A percentile compares a stretch with the other conserved stretches of the same genome.
These are phyloP conservation scores for Karalla daura DNA, from an alignment of 2,797 vertebrate species.

Conservation along the genomic window DNA sequence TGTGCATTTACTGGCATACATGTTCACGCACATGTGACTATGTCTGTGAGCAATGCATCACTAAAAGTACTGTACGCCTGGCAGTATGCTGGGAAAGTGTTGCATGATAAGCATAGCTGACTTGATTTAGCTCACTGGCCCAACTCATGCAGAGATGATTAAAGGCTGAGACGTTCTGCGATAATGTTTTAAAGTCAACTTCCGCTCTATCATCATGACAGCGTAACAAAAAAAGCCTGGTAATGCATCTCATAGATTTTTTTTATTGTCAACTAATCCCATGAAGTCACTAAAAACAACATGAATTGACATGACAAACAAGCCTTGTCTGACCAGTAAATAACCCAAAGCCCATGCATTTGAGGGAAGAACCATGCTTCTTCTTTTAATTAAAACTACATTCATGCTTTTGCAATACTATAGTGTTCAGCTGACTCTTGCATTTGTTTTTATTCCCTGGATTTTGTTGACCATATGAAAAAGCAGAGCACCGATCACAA, in stretches of 20 bases:
- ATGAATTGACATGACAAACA: background rate
- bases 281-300: background rate
- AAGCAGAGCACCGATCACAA: background rate
- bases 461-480: constrained; percentile 3
- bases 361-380: background rate
- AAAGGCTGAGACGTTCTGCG: background rate
- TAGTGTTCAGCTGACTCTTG: no score
- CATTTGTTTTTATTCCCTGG: constrained; percentile 10
- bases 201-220: background rate
- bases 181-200: background rate
- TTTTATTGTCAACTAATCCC: background rate
- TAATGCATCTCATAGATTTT: background rate
- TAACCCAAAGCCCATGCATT: background rate
- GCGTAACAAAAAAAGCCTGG: background rate
- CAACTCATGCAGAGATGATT: background rate
- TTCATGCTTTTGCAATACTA: no score
- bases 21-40: background rate
- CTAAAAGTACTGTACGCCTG: constrained; percentile 37
- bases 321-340: background rate
- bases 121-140: constrained; percentile 8
- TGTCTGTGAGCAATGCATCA: constrained; percentile 25
- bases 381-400: background rate
- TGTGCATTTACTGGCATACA: constrained; percentile 7
- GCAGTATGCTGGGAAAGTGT: constrained; percentile 43
- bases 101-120: constrained; percentile 16